Base-by-base conservation (phyloP, 1,140 invertebrate genomes). In the Anoplophora glabripennis region DNA sequence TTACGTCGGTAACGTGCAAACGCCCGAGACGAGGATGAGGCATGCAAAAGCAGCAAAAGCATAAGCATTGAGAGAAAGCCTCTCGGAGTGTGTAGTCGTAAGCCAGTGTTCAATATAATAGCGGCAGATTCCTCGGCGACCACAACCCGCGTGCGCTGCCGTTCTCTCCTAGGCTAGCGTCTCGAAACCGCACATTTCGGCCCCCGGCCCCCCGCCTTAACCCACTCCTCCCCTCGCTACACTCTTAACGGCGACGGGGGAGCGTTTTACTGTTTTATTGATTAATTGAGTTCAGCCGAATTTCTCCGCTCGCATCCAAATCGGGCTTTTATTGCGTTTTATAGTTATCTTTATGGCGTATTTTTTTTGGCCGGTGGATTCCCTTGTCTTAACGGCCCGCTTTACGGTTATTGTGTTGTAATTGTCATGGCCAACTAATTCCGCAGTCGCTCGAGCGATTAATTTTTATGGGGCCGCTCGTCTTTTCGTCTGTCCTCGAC, bases 261-360 rank as follows among this genome's bases (percentile, higher is more conserved):
- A 72, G 63, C 72, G 70, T 74, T 74, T 74, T 72, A 74, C 72
- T 74, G 72, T 74, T 73, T 74, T 74, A 74, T 74, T 74, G 72
- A 74, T 74, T 74, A 74, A 73, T 74, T 74, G 72, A 74, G 72
- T 74, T 74, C 69, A 69, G 70, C 70, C 71, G 71, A 72, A 72
- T 71, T 72, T 72, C 71, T 72, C 63, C 64, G 17, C 44, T 46
- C 70, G 71, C 69, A 72, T 68, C 66, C 62, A 70, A 70, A 74
- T 74, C 72, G 72, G 61, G 65, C 58, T 73, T 74, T 74, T 74
- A 74, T 74, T 72, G 64, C 71, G 66, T 70, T 71, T 72, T 71
- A 71, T 67, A 72, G 67, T 72, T 71, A 69, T 71, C 65, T 72
- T 70, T 70, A 72, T 64, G 70, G 52, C 54, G 63, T 34, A 52